Percentiles rank a stretch among this genome's conserved stretches.
Conservation (phyloP, 1,140 invertebrate genomes). For the Venturia canescens region DNA sequence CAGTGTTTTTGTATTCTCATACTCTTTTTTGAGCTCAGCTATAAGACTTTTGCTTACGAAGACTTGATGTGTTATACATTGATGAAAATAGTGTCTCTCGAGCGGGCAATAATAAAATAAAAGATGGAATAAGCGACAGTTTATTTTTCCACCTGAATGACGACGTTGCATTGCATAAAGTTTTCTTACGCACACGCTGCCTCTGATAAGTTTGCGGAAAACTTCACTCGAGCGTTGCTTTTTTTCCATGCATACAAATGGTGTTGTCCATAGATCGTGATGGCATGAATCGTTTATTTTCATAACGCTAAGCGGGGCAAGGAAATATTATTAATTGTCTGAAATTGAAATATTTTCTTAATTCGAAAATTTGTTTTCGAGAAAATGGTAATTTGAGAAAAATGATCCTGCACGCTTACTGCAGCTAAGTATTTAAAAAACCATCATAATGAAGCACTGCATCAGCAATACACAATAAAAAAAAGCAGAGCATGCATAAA, state of each 20-base stretch:
- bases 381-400: no score
- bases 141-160: neutral
- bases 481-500: slow-evolving; percentile 10
- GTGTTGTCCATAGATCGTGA: neutral
- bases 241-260: slow-evolving; percentile 12
- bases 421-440: neutral
- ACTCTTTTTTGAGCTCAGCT: no score
- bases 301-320: neutral
- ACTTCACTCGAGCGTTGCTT: neutral
- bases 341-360: neutral
- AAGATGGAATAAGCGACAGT: no score
- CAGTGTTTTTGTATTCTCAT: no score
- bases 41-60: no score
- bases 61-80: no score
- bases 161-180: neutral
- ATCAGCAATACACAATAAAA: neutral
- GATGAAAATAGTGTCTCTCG: no score
- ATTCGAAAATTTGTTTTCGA: no score
- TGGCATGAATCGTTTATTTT: neutral
- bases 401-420: neutral
- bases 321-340: neutral
- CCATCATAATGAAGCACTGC: neutral
- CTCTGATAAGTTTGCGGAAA: neutral
- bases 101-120: no score
- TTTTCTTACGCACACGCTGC: neutral